These are phyloP conservation scores for Cyaniris semiargus DNA, from an alignment of 2,888 invertebrate genomes.

Conservation along the genomic window DNA sequence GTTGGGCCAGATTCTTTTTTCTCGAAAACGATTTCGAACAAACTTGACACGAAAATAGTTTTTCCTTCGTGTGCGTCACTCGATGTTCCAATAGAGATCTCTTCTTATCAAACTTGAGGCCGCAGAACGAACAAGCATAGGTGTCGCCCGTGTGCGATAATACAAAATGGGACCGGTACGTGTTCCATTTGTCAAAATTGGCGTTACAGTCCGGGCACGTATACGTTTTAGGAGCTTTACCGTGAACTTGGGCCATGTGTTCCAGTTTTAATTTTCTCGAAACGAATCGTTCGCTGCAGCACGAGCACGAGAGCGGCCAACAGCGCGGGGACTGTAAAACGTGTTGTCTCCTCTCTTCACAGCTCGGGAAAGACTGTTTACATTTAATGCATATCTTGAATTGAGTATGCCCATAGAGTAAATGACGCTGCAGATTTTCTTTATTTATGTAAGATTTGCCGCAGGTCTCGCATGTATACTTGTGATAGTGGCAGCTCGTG, in stretches of 20 bases:
- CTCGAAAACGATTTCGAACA: constrained; percentile 66
- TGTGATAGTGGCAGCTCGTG: constrained; percentile 56
- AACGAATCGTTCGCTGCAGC: constrained; percentile 57
- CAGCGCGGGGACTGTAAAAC: constrained; percentile 51
- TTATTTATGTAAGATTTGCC: constrained; percentile 58
- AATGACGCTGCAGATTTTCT: constrained; percentile 50
- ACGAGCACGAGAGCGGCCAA: constrained; percentile 54
- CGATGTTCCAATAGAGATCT: constrained; percentile 68
- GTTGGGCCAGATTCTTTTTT: constrained; percentile 59
- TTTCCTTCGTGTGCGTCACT: constrained; percentile 70
- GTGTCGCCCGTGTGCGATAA: constrained; percentile 55
- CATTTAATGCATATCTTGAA: constrained; percentile 52
- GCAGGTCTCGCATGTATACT: constrained; percentile 60
- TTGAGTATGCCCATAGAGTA: constrained; percentile 45
- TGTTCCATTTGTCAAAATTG: constrained; percentile 49
- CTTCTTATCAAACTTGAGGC: constrained; percentile 65
- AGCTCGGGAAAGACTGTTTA: constrained; percentile 49
- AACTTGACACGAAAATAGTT: constrained; percentile 66
- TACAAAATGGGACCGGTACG: constrained; percentile 55
- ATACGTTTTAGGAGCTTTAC: constrained; percentile 44
- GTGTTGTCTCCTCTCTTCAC: constrained; percentile 54
- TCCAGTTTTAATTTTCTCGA: constrained; percentile 49
- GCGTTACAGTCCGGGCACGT: constrained; percentile 46
- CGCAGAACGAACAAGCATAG: constrained; percentile 55
- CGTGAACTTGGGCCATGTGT: constrained; percentile 52